Conservation (phyloP, 2,888 invertebrate genomes). For the Ethmia dodecea region DNA sequence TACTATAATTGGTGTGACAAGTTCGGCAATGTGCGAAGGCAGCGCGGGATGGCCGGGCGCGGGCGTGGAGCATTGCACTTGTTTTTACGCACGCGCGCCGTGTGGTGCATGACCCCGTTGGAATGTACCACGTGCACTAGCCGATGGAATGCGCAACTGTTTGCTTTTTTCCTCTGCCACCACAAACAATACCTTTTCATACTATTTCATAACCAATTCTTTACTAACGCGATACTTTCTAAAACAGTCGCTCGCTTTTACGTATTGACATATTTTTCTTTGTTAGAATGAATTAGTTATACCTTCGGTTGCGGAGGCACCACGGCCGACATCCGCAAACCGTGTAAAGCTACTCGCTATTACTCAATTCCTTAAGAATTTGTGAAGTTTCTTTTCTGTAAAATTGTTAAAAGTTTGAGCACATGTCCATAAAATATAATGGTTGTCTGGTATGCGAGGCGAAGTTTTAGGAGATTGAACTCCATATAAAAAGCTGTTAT, state of each 20-base stretch:
- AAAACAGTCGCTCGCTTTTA: constrained; percentile 42
- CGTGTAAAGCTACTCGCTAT: no score
- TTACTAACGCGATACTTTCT: constrained; percentile 54
- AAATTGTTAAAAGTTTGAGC: no score
- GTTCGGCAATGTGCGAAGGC: constrained; percentile 28
- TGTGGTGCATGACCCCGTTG: constrained; percentile 72
- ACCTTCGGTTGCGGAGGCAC: no score
- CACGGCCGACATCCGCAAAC: no score
- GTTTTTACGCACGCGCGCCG: constrained; percentile 62
- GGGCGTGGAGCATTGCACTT: constrained; percentile 52
- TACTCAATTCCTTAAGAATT: no score
- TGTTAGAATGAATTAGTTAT: no score
- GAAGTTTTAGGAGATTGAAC: no score
- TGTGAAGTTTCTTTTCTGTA: no score
- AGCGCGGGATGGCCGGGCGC: constrained; percentile 18
- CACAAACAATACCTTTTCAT: constrained; percentile 71
- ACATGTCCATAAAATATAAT: no score
- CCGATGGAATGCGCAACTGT: constrained; percentile 74
- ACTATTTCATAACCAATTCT: constrained; percentile 69
- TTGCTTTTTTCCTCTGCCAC: constrained; percentile 62
- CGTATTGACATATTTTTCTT: constrained; percentile 40
- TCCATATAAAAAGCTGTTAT: no score
- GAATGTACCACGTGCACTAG: constrained; percentile 75
- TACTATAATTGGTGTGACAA: no score
- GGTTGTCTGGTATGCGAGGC: no score